Evolutionary conservation across 2,797 vertebrate species (phyloP).

Genomic region (Gymnopithys bicolor): DNA sequence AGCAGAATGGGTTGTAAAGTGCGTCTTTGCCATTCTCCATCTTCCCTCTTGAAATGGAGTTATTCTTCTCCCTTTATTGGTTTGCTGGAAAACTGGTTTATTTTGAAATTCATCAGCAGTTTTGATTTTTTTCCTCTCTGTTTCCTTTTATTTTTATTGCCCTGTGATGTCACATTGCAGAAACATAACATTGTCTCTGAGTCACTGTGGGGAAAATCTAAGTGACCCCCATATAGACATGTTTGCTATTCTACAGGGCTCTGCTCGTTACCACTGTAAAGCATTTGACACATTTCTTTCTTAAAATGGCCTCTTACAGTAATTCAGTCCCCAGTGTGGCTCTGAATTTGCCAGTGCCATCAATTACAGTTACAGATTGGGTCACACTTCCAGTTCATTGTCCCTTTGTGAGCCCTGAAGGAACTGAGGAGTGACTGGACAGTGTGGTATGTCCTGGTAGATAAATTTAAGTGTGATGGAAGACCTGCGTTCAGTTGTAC

Average conservation of each 20-base stretch:
- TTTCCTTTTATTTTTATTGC: neutral
- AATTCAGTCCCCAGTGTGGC: neutral
- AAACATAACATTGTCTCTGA: neutral
- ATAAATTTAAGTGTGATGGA: neutral
- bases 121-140: neutral
- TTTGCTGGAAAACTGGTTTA: constrained; percentile 20
- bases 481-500: neutral
- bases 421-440: neutral
- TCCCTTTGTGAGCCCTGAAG: neutral
- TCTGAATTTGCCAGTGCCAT: constrained; percentile 7
- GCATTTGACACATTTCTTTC: neutral
- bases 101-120: constrained; percentile 16
- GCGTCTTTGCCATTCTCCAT: neutral
- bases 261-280: neutral
- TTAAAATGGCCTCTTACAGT: neutral
- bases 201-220: neutral
- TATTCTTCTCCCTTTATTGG: constrained; percentile 35
- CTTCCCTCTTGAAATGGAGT: constrained; percentile 14
- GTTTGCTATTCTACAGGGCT: neutral
- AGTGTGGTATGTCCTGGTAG: rapidly evolving
- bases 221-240: neutral
- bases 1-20: constrained; percentile 14
- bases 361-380: neutral
- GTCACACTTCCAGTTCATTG: neutral
- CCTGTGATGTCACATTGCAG: neutral